Conservation (phyloP, 2,797 vertebrate species). For the Tenualosa thibaudeaui region DNA sequence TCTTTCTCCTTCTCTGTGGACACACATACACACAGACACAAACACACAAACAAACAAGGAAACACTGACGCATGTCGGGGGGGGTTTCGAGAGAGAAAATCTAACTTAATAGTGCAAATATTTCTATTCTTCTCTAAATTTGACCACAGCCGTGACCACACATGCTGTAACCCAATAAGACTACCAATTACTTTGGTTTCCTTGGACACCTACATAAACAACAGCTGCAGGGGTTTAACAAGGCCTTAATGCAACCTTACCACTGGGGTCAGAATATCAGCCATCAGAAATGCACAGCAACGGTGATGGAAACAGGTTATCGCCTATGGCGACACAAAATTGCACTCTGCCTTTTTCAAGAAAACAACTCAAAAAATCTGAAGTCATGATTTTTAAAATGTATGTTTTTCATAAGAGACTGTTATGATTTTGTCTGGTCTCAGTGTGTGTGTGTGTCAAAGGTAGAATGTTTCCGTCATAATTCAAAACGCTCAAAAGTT, state of each 20-base stretch:
- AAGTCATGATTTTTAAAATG: neutral
- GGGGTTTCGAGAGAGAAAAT: neutral
- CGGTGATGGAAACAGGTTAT: conserved; percentile 61
- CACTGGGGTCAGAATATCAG: conserved; percentile 51
- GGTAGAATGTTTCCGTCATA: conserved; percentile 68
- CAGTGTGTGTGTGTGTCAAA: conserved; percentile 53
- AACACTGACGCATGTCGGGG: conserved; percentile 3
- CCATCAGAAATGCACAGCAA: conserved; percentile 49
- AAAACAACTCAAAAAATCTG: neutral
- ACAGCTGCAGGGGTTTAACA: conserved; percentile 81
- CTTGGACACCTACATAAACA: conserved; percentile 75
- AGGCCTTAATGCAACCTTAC: conserved; percentile 60
- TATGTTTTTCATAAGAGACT: conserved; percentile 18
- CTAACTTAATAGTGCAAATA: conserved; percentile 40
- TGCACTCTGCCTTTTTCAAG: neutral
- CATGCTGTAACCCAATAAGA: conserved; percentile 73
- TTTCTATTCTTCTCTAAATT: conserved; percentile 62
- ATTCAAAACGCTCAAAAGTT: conserved; percentile 64
- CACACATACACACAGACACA: conserved; percentile 24
- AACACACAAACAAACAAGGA: conserved; percentile 8
- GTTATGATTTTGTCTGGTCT: conserved; percentile 14
- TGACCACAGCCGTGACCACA: conserved; percentile 55
- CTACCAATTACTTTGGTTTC: conserved; percentile 78
- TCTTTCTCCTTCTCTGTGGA: neutral
- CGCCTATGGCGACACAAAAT: conserved; percentile 24